Evolutionary conservation across 2,888 invertebrate genomes (phyloP), one percentile per base, ranked within the genome.

Genomic region (Trichogramma dendrolimi): DNA sequence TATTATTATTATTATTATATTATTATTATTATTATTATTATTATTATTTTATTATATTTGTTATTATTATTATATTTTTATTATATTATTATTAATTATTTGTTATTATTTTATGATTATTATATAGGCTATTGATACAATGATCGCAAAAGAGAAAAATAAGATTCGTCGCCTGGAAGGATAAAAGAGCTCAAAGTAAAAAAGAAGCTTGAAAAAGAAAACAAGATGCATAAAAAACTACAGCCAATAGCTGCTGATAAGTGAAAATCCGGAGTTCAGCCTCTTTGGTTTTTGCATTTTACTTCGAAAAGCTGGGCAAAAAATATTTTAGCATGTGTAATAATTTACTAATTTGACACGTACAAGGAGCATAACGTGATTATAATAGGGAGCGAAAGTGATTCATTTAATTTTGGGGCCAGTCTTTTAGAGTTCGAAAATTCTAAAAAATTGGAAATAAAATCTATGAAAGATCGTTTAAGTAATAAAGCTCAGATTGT

Each of bases 221-320:
- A 27, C 27, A 27, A 27, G 7, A 49, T 51, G 39, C 55, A 50
- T 56, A 52, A 58, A 58, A 63, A 63, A 60, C 55, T 60, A 63
- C 56, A 58, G 57, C 40, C 57, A 63, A 60, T 63, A 63, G 63
- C 63, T 62, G 62, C 55, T 60, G 55, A 58, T 63, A 63, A 63
- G 63, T 58, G 57, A 40, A 60, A 63, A 63, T 63, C 58, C 63
- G 63, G 63, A 63, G 63, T 56, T 56, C 63, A 63, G 63, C 63
- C 60, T 58, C 60, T 63, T 63, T 63, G 56, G 58, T 63, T 63
- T 63, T 63, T 58, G 60, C 63, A 50, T 43, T 63, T 60, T 58
- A 63, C 60, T 55, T 55, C 6, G 27, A 27, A 27, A 27, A 27
- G 27, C 27, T 27, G 27, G 27, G 27, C 27, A 27, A 27, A 2